These are phyloP conservation scores for Zingel zingel DNA, from an alignment of 2,113 vertebrate species.

Conservation along the genomic window DNA sequence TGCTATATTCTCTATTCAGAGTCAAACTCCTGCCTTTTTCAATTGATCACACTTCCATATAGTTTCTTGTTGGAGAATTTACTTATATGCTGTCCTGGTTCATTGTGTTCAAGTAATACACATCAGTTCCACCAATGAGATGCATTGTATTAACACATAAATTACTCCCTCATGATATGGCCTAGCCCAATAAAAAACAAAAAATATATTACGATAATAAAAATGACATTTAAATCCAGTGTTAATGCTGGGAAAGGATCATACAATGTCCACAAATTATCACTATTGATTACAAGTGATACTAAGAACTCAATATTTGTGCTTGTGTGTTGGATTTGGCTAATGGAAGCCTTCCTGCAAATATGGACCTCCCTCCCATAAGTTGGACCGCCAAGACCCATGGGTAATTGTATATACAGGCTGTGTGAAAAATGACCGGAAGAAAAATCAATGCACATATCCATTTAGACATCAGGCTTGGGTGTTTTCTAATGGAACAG, in stretches of 20 bases:
- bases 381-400: neutral
- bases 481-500: neutral
- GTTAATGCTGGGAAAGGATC: neutral
- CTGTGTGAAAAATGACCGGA: conserved; percentile 11
- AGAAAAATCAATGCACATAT: conserved; percentile 12
- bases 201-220: neutral
- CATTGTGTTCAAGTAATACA: neutral
- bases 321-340: neutral
- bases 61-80: neutral
- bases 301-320: neutral
- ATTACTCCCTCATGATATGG: neutral
- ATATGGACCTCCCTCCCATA: neutral
- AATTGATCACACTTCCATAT: neutral
- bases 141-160: neutral
- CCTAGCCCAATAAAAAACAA: neutral
- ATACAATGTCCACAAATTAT: neutral
- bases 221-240: neutral
- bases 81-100: neutral
- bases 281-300: neutral
- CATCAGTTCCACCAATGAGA: neutral
- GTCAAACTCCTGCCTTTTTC: neutral
- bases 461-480: neutral
- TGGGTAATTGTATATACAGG: neutral
- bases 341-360: neutral
- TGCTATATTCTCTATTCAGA: neutral